Base-by-base conservation (phyloP, 1,140 invertebrate species). In the Lepidotrigona ventralis region DNA sequence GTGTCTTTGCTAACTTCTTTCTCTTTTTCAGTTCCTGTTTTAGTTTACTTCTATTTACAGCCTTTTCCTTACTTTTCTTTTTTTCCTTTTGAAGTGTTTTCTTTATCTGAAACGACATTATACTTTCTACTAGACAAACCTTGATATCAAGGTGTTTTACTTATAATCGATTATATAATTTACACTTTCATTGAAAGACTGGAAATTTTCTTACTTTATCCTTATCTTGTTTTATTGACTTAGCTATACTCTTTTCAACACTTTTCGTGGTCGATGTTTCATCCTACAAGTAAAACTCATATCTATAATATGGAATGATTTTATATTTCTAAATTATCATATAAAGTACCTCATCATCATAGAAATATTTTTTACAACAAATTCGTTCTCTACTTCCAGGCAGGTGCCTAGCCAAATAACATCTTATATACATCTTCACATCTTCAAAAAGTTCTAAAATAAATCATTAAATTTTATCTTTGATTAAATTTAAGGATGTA, bases 381-480 rank as follows among this genome's bases (percentile, higher is more conserved):
- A 85, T 74, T 15, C 74, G 70, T 70, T 78, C n/a, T 29, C 26
- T 85, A 23, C 68, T 51, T 15, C 19, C 54, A 29, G 85, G 75
- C 23, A 85, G n/a, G 4, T 71, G 51, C n/a, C 88, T 88, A 39
- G 79, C 78, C 19, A 80, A 64, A 26, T 87, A 90, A 72, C 90
- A 91, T n/a, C 54, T 84, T 63, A 86, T 76, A 54, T 73, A 88
- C 33, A 85, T 54, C 63, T 85, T 89, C 14, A 72, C 60, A 74
- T 88, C 68, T 26, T 84, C 64, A 6, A 90, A 74, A 53, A 89
- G 63, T 69, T 60, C 90, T 91, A 63, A 63, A 80, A 72, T 58
- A 68, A 53, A 68, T 15, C 56, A 23, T 54, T 46, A 29, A 77
- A 17, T 53, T 39, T 51, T 58, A 58, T 33, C 29, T n/a, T n/a